A percentile compares a stretch with the other conserved stretches of the same genome.
Conservation (phyloP, 1,140 invertebrate genomes). For the Drosophila malerkotliana region DNA sequence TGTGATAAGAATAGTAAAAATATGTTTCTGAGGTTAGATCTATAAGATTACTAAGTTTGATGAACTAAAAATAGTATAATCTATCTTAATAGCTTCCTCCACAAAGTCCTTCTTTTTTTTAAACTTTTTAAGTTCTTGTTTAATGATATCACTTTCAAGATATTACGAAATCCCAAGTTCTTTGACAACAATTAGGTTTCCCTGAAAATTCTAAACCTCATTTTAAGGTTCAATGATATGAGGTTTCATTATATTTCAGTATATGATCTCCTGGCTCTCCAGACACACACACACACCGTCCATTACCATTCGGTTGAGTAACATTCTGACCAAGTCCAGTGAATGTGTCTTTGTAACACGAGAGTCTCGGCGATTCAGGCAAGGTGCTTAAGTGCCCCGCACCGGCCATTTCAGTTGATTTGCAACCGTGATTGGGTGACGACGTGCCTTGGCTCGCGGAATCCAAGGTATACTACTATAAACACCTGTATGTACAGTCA, state of each 20-base stretch:
- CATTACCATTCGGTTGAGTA: constrained; percentile 15
- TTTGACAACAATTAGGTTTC: neutral
- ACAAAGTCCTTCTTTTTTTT: no score
- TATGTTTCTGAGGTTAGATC: no score
- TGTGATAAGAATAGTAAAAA: neutral
- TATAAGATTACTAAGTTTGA: no score
- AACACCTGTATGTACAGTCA: neutral
- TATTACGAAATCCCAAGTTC: neutral
- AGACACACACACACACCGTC: neutral
- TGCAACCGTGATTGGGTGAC: constrained; percentile 40
- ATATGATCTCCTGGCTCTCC: neutral
- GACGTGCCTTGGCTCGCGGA: constrained; percentile 45
- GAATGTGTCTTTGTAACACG: constrained; percentile 12
- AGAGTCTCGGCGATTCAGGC: constrained; percentile 10
- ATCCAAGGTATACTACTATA: neutral
- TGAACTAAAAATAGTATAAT: no score
- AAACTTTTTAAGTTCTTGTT: no score
- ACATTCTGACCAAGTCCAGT: constrained; percentile 21
- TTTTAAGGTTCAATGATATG: neutral
- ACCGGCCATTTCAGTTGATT: constrained; percentile 29
- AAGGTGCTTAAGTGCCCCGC: neutral
- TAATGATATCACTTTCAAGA: no score
- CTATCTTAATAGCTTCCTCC: no score
- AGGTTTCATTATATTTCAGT: neutral
- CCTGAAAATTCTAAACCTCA: neutral